Percentiles rank a stretch among this genome's conserved stretches.
These are phyloP conservation scores for Desmodus rotundus DNA, from an alignment of 2,113 vertebrate genomes.

Conservation along the genomic window DNA sequence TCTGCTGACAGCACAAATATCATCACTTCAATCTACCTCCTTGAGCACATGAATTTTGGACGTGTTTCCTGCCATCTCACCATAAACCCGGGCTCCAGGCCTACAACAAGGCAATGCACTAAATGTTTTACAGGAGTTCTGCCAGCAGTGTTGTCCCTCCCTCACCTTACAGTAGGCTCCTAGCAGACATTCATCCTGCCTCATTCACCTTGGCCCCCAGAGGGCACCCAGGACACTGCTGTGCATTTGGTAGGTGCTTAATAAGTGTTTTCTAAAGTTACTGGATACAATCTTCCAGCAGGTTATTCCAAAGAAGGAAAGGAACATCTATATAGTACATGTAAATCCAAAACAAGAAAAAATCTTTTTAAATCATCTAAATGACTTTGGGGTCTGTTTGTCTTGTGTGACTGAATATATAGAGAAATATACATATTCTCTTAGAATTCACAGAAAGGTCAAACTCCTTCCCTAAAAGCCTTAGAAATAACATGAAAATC, in stretches of 20 bases:
- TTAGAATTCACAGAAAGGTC: background rate
- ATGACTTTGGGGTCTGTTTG: background rate
- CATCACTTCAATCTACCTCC: background rate
- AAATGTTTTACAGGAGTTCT: background rate
- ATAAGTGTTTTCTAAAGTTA: conserved; percentile 7
- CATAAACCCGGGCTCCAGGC: background rate
- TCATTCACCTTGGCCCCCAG: background rate
- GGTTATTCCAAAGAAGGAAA: conserved; percentile 20
- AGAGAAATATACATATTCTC: background rate
- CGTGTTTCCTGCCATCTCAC: background rate
- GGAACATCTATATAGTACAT: background rate
- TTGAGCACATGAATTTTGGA: background rate
- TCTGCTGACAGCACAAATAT: background rate
- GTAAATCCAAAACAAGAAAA: conserved; percentile 9
- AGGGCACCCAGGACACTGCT: background rate
- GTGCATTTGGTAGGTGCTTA: background rate
- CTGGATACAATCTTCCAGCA: background rate
- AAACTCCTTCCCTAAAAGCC: conserved; percentile 3
- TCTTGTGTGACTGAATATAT: background rate
- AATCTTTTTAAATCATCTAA: background rate
- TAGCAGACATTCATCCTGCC: background rate
- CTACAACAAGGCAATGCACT: background rate
- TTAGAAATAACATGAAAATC: conserved; percentile 31
- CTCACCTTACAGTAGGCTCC: background rate
- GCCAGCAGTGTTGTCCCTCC: background rate